Evolutionary conservation across 2,113 vertebrate species (phyloP).

Genomic region (Corvus hawaiiensis): DNA sequence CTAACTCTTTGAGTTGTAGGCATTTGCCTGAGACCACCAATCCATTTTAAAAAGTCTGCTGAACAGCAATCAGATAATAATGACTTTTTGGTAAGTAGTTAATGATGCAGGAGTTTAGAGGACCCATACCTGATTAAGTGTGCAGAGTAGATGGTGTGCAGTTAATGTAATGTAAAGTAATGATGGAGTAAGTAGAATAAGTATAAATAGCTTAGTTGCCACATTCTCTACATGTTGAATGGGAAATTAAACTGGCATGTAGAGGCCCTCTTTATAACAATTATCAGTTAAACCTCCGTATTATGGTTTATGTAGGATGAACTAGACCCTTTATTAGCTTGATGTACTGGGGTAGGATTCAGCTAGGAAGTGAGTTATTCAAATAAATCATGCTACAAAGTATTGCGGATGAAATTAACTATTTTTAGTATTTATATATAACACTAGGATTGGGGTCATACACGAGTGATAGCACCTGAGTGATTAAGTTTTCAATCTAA

Average conservation of each 20-base stretch:
- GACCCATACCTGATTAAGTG: slow-evolving; percentile 24
- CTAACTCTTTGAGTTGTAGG: not conserved
- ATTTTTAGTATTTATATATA: not conserved
- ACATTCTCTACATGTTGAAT: not conserved
- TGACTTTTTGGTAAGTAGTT: slow-evolving; percentile 15
- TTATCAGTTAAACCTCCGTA: not conserved
- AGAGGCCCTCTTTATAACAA: not conserved
- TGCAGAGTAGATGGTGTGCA: not conserved
- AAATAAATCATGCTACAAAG: not conserved
- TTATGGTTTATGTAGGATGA: not conserved
- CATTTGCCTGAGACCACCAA: slow-evolving; percentile 3
- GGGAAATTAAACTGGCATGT: not conserved
- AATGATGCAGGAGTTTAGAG: slow-evolving; percentile 16
- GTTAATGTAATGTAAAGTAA: slow-evolving; percentile 33
- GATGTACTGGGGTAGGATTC: not conserved
- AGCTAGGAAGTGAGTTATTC: not conserved
- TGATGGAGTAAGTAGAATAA: not conserved
- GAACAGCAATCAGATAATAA: slow-evolving; percentile 46
- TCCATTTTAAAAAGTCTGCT: slow-evolving; percentile 14
- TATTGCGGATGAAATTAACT: not conserved
- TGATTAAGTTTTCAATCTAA: not conserved
- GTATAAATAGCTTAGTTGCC: not conserved
- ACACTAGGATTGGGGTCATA: not conserved
- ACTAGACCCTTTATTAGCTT: not conserved
- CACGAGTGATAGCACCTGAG: not conserved